Evolutionary conservation across 2,888 invertebrate genomes (phyloP), one percentile per base, ranked within the genome.

Genomic region (Platycheirus rosarum): DNA sequence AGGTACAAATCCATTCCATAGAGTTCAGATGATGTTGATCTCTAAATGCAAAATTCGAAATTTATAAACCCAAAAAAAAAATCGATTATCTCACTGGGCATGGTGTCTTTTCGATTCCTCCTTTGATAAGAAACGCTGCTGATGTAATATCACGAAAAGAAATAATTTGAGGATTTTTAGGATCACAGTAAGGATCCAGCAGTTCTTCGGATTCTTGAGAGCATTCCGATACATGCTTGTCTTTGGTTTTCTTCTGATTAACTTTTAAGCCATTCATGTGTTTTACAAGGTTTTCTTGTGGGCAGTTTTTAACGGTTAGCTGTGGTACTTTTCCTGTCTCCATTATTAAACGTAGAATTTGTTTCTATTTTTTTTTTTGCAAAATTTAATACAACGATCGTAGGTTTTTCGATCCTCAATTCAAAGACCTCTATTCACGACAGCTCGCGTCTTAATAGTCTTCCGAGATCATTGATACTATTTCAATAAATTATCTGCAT

Each of bases 1-100:
- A 98, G 92, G 90, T 94, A 98, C 84, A 98, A 92, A 32, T 97
- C 95, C 94, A 98, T 96, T 48, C 94, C 96, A 68, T 94, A 94
- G 51, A 93, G 87, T 2, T 93, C 91, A 0, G 97, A 96, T 90
- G 97, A 93, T 86, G 95, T 95, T 0, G 97, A 97, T 91, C 92
- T 94, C 97, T 98, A 90, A 35, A 91, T 89, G 8, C 8, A 32
- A 7, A 32, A 7, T 32, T 4, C 4, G n/a, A 60, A 49, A 48
- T n/a, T 13, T n/a, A n/a, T n/a, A n/a, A n/a, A n/a, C n/a, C n/a
- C n/a, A n/a, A n/a, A n/a, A n/a, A 2, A 23, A 6, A 14, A 23
- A 29, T 32, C 4, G 14, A 9, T 20, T 14, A 7, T 57, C 26
- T 88, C 85, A 89, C 97, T 89, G 94, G 93, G 90, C 98, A 98